Percentiles rank a stretch among this genome's conserved stretches.
Conservation (phyloP, 2,888 invertebrate genomes). For the Hypena proboscidalis region DNA sequence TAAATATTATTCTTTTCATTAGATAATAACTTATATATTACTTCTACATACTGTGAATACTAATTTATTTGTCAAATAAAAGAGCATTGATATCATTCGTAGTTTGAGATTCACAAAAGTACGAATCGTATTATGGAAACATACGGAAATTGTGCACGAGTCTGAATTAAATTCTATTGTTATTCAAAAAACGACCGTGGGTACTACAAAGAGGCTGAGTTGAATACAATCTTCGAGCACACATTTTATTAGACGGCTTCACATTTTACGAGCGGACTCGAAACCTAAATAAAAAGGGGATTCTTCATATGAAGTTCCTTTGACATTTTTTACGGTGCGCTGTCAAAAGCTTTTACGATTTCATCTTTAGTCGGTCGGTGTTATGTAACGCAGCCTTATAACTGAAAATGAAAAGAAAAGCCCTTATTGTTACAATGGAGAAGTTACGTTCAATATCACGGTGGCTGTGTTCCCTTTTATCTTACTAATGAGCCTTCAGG, state of each 20-base stretch:
- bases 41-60: slow-evolving; percentile 15
- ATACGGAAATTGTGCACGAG: slow-evolving; percentile 48
- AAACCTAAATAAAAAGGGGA: slow-evolving; percentile 75
- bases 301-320: slow-evolving; percentile 74
- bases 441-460: slow-evolving; percentile 42
- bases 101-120: slow-evolving; percentile 40
- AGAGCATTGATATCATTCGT: slow-evolving; percentile 35
- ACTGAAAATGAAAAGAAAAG: slow-evolving; percentile 45
- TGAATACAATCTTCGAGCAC: slow-evolving; percentile 62
- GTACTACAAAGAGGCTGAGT: slow-evolving; percentile 47
- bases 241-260: slow-evolving; percentile 72
- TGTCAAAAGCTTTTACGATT: slow-evolving; percentile 78
- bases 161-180: slow-evolving; percentile 58
- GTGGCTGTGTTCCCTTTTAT: slow-evolving; percentile 34
- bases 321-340: slow-evolving; percentile 77
- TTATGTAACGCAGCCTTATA: slow-evolving; percentile 47
- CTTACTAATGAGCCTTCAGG: slow-evolving; percentile 38
- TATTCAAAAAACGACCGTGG: slow-evolving; percentile 51
- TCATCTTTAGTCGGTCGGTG: slow-evolving; percentile 57
- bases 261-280: slow-evolving; percentile 71
- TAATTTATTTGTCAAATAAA: slow-evolving; percentile 37
- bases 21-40: slow-evolving; percentile 2
- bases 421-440: slow-evolving; percentile 39
- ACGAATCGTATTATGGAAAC: slow-evolving; percentile 48
- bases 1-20: background rate